A percentile compares a stretch with the other conserved stretches of the same genome.
These are phyloP conservation scores for Umimayanthus kanabou DNA, from an alignment of 92 coral and sea anemone species.

Conservation along the genomic window DNA sequence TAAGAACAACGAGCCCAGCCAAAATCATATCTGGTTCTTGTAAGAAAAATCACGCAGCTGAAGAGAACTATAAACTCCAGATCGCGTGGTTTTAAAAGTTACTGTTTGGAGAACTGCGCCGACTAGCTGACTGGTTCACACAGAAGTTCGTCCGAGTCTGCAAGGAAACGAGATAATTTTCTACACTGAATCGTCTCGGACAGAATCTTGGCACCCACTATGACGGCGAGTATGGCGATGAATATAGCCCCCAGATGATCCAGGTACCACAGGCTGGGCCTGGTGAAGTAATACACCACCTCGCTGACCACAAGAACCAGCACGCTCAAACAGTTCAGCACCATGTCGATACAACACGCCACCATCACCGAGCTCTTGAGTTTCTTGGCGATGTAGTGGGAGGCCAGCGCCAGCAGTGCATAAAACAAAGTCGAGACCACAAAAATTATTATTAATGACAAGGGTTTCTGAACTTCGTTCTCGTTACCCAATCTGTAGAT, in stretches of 20 bases:
- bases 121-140: background rate
- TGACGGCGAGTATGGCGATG: conserved; percentile 2
- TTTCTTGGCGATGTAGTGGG: conserved; percentile 21
- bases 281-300: background rate
- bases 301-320: background rate
- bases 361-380: conserved; percentile 31
- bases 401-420: background rate
- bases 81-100: too few relatives aligned
- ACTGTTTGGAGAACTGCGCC: too few relatives aligned
- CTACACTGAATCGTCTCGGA: conserved; percentile 24
- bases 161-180: background rate
- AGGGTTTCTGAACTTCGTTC: background rate
- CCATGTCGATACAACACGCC: conserved; percentile 25
- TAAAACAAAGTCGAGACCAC: background rate
- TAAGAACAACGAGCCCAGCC: too few relatives aligned
- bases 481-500: background rate
- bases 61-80: too few relatives aligned
- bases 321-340: background rate
- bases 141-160: conserved; percentile 5
- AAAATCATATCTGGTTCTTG: too few relatives aligned
- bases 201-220: conserved; percentile 18
- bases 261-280: conserved; percentile 16
- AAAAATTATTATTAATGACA: background rate
- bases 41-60: too few relatives aligned
- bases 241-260: conserved; percentile 37